Conservation (phyloP, 37 sponge, comb jelly and placozoan species). For the Geodia barretti region DNA sequence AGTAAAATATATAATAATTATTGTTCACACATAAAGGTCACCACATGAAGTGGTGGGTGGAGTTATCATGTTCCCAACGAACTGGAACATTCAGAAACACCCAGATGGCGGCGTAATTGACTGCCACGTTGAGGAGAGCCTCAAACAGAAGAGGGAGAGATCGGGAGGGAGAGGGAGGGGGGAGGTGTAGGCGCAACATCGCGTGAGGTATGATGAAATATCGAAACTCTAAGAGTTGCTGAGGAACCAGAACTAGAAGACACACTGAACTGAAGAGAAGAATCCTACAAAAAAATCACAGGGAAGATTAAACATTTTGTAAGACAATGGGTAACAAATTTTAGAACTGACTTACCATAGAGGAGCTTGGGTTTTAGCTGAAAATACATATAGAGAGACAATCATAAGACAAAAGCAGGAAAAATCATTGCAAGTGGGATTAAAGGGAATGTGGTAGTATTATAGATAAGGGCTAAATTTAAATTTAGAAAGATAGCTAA, state of each 20-base stretch:
- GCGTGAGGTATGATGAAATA: constrained; percentile 94
- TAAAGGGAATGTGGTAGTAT: not conserved
- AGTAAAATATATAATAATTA: too few species aligned
- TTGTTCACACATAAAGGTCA: too few species aligned
- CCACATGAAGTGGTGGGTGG: too few species aligned
- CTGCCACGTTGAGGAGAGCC: constrained; percentile 18
- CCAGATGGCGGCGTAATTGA: constrained; percentile 65
- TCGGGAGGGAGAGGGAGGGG: not conserved
- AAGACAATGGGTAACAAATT: too few species aligned
- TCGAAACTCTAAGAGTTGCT: constrained; percentile 88
- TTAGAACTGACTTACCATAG: not conserved
- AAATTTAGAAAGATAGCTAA: too few species aligned
- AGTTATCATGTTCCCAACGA: too few species aligned
- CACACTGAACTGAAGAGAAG: constrained; percentile 46
- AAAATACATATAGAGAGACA: not conserved
- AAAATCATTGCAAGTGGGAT: not conserved
- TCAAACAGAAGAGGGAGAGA: constrained; percentile 23
- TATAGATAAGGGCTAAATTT: too few species aligned
- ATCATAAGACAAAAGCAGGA: not conserved
- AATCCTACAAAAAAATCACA: constrained; percentile 54
- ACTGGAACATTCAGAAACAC: constrained; percentile 73
- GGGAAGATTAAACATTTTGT: too few species aligned
- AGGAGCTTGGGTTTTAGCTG: not conserved
- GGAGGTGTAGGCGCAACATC: constrained; percentile 40
- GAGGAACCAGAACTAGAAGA: constrained; percentile 66